A percentile compares a stretch with the other conserved stretches of the same genome.
phyloP scores from a whole-genome alignment of 30 jellyfish, hydroid and myxozoan genomes.

The Catostylus mosaicus region DNA sequence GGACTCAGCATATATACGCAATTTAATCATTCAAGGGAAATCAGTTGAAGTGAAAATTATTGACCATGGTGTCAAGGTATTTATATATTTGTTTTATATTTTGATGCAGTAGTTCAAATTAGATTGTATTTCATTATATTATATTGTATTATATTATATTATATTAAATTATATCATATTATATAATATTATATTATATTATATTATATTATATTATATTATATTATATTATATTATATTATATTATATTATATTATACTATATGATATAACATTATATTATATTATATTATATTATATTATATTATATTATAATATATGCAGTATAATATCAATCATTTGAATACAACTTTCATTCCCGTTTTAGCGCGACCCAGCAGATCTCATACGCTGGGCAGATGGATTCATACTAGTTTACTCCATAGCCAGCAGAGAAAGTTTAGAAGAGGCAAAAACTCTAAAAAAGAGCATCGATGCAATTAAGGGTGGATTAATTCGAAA shows the following conservation, averaged over 20 bases:
- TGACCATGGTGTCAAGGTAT: constrained; percentile 73
- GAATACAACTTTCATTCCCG: neutral
- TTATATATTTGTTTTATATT: neutral
- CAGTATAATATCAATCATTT: too few species aligned
- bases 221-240: too few species aligned
- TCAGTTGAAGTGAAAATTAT: constrained; percentile 65
- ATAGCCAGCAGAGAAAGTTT: constrained; percentile 65
- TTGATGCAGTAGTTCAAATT: too few species aligned
- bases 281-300: too few species aligned
- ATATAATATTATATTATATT: too few species aligned
- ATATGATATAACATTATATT: too few species aligned
- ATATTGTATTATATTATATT: too few species aligned
- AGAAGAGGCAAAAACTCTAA: constrained; percentile 49
- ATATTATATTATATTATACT: too few species aligned
- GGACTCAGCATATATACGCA: constrained; percentile 74
- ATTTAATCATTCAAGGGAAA: constrained; percentile 34
- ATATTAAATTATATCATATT: too few species aligned
- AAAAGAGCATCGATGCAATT: constrained; percentile 48
- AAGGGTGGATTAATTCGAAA: constrained; percentile 47
- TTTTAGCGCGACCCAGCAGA: constrained; percentile 73
- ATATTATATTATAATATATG: too few species aligned
- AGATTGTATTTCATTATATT: too few species aligned
- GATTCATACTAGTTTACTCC: constrained; percentile 68
- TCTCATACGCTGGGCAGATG: constrained; percentile 78
- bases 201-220: too few species aligned